These are phyloP conservation scores for Rhinopithecus roxellana DNA, from an alignment of 2,113 vertebrate genomes.

Conservation along the genomic window DNA sequence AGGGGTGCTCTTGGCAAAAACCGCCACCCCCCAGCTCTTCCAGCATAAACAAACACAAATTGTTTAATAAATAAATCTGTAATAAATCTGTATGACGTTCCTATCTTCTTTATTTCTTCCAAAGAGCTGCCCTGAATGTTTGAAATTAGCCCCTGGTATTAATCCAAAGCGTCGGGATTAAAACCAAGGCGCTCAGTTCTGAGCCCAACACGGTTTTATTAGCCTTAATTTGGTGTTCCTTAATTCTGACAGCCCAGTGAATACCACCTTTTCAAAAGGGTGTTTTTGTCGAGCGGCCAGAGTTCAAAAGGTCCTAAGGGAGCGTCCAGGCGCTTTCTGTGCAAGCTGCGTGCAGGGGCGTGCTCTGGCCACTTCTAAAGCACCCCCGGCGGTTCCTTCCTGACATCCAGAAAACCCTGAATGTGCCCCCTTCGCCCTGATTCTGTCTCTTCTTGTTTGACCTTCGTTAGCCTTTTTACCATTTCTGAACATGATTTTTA, in stretches of 20 bases:
- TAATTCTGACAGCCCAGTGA: conserved; percentile 47
- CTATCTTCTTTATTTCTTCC: conserved; percentile 38
- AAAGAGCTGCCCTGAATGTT: conserved; percentile 23
- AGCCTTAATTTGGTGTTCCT: conserved; percentile 57
- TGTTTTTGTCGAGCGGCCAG: conserved; percentile 68
- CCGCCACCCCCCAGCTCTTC: background rate
- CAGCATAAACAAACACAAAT: background rate
- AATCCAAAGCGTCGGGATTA: conserved; percentile 31
- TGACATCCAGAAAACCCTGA: background rate
- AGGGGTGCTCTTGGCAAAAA: background rate
- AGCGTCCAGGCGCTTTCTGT: conserved; percentile 60
- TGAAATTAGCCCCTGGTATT: conserved; percentile 60
- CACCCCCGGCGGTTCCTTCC: conserved; percentile 49
- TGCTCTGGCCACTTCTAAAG: conserved; percentile 58
- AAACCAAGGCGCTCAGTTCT: background rate
- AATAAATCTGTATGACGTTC: background rate
- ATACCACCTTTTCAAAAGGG: conserved; percentile 65
- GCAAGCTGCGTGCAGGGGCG: conserved; percentile 55
- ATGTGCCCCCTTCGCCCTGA: background rate
- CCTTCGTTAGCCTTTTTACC: background rate
- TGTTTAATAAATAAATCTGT: conserved; percentile 57
- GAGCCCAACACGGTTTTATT: background rate
- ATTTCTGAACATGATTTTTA: background rate
- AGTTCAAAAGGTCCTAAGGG: conserved; percentile 80
- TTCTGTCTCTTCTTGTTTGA: background rate